phyloP scores from a whole-genome alignment of 2,888 invertebrate species.

The Tuta absoluta region DNA sequence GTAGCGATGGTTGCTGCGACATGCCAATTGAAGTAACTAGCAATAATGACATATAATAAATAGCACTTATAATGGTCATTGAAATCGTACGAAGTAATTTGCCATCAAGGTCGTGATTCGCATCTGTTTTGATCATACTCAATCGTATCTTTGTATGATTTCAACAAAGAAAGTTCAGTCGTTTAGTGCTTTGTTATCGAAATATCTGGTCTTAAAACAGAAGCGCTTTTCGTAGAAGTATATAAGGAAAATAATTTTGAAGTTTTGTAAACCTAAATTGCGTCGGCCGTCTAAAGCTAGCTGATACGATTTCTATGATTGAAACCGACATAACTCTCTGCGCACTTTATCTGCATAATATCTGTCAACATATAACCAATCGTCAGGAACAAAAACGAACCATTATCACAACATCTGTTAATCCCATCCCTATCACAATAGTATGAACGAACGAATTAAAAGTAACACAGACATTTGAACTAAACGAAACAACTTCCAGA shows the following conservation, averaged over 20 bases:
- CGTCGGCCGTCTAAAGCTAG: no score
- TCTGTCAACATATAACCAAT: not conserved
- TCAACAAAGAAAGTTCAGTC: not conserved
- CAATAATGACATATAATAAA: constrained; percentile 9
- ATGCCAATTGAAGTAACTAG: constrained; percentile 11
- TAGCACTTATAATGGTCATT: constrained; percentile 11
- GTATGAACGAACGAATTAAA: not conserved
- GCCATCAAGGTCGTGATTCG: not conserved
- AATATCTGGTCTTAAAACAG: not conserved
- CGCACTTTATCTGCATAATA: not conserved
- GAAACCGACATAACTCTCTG: not conserved
- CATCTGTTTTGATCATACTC: not conserved
- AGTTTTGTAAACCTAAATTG: no score
- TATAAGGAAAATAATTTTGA: not conserved
- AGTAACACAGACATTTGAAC: not conserved
- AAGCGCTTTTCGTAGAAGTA: not conserved
- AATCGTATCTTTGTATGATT: not conserved
- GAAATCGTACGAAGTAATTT: not conserved
- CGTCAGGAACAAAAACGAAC: not conserved
- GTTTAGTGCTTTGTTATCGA: not conserved
- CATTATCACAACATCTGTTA: not conserved
- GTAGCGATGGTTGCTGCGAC: not conserved
- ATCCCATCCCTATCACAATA: not conserved
- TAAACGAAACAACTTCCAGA: not conserved
- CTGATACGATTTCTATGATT: not conserved